A percentile compares a stretch with the other conserved stretches of the same genome.
Evolutionary conservation across 2,113 vertebrate species (phyloP).

Genomic region (Gymnorhina tibicen): DNA sequence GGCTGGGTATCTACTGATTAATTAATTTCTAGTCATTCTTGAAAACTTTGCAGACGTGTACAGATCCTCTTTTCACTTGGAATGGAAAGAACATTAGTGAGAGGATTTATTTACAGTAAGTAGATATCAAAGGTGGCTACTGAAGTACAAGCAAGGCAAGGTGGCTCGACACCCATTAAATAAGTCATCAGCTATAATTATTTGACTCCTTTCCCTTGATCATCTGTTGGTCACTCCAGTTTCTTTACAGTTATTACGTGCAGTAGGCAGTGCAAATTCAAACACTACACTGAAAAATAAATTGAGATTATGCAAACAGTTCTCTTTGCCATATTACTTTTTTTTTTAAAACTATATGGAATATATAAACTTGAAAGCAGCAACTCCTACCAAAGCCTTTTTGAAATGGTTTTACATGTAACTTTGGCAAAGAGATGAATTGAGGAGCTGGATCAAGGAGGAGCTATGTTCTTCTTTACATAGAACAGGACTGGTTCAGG

Average conservation of each 20-base stretch:
- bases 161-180: background rate
- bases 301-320: background rate
- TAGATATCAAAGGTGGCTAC: background rate
- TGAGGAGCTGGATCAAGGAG: background rate
- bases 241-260: background rate
- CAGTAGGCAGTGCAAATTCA: background rate
- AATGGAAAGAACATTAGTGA: background rate
- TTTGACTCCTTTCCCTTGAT: background rate
- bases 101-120: background rate
- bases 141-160: background rate
- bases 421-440: background rate
- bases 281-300: background rate
- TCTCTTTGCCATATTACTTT: background rate
- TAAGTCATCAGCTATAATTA: background rate
- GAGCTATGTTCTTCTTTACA: no score
- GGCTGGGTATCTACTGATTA: background rate
- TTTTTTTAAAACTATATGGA: background rate
- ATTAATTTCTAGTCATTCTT: background rate
- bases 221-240: background rate
- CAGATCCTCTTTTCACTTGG: background rate
- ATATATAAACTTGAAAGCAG: background rate
- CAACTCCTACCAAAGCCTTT: background rate
- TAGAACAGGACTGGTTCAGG: background rate
- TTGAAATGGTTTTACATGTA: background rate
- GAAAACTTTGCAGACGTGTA: rapidly evolving